Evolutionary conservation across 2,888 invertebrate species (phyloP).

Genomic region (Pyralis farinalis): DNA sequence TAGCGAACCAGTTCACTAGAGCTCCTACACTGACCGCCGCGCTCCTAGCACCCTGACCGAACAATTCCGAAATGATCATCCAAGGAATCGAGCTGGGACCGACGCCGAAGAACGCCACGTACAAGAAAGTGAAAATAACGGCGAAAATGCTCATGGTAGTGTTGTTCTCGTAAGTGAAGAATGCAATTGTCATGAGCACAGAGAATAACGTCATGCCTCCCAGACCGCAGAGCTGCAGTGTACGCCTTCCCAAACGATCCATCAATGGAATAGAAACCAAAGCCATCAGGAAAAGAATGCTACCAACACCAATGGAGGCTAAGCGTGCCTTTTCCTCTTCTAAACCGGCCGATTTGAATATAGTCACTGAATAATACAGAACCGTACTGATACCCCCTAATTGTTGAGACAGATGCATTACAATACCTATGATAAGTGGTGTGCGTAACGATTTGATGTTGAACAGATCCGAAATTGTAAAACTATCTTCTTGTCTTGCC

Average conservation of each 20-base stretch:
- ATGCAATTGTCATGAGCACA: slow-evolving; percentile 83
- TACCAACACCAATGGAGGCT: slow-evolving; percentile 87
- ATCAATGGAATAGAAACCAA: slow-evolving; percentile 88
- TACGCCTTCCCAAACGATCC: slow-evolving; percentile 86
- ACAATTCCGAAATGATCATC: slow-evolving; percentile 76
- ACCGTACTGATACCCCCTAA: slow-evolving; percentile 80
- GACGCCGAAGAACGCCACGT: slow-evolving; percentile 74
- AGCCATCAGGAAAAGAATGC: slow-evolving; percentile 87
- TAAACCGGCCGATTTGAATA: slow-evolving; percentile 84
- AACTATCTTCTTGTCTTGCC: slow-evolving; percentile 60
- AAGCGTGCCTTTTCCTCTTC: slow-evolving; percentile 80
- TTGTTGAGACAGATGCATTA: slow-evolving; percentile 77
- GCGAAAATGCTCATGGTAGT: slow-evolving; percentile 70
- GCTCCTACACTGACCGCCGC: slow-evolving; percentile 75
- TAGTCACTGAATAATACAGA: slow-evolving; percentile 85
- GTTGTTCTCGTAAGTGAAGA: slow-evolving; percentile 63
- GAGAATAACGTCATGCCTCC: slow-evolving; percentile 88
- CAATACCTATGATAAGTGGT: slow-evolving; percentile 69
- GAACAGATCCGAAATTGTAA: slow-evolving; percentile 60
- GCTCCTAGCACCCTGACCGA: slow-evolving; percentile 70
- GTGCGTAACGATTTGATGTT: slow-evolving; percentile 49
- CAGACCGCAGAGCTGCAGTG: slow-evolving; percentile 85
- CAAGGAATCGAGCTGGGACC: slow-evolving; percentile 78
- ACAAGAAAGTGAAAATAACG: slow-evolving; percentile 69
- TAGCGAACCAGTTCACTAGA: slow-evolving; percentile 75